Percentiles rank a stretch among this genome's conserved stretches.
Conservation (phyloP, 2,888 invertebrate genomes). For the Polydrusus tereticollis region DNA sequence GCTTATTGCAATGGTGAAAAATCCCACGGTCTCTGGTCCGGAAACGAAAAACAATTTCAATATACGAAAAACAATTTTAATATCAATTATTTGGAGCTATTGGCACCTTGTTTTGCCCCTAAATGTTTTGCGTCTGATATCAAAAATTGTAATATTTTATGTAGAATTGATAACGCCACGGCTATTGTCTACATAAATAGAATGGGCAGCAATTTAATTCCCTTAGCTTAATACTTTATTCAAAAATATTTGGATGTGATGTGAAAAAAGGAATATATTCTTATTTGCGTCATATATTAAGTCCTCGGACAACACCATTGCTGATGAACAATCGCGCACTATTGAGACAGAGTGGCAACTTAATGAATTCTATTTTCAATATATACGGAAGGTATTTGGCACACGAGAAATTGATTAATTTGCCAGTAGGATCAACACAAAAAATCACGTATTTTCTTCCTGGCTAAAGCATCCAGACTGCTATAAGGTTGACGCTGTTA, state of each 20-base stretch:
- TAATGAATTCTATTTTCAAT: background rate
- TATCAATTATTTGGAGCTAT: constrained; percentile 9
- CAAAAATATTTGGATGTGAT: constrained; percentile 21
- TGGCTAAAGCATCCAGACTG: constrained; percentile 29
- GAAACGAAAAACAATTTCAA: background rate
- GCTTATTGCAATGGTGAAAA: constrained; percentile 26
- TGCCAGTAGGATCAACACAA: constrained; percentile 11
- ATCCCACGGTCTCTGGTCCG: constrained; percentile 9
- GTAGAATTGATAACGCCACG: constrained; percentile 24
- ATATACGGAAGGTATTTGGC: background rate
- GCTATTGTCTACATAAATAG: constrained; percentile 19
- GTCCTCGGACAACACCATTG: background rate
- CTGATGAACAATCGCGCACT: background rate
- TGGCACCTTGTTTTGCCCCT: constrained; percentile 21
- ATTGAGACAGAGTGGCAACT: constrained; percentile 1
- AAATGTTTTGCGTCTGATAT: constrained; percentile 20
- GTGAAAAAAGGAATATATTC: constrained; percentile 17
- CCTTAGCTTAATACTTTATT: background rate
- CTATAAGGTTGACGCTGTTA: background rate
- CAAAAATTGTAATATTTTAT: constrained; percentile 10
- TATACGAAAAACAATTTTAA: background rate
- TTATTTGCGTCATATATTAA: constrained; percentile 28
- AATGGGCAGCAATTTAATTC: constrained; percentile 32
- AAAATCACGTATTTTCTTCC: constrained; percentile 17
- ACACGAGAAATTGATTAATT: constrained; percentile 10